Conservation (phyloP, 2,888 invertebrate genomes). For the Lagria hirta region DNA sequence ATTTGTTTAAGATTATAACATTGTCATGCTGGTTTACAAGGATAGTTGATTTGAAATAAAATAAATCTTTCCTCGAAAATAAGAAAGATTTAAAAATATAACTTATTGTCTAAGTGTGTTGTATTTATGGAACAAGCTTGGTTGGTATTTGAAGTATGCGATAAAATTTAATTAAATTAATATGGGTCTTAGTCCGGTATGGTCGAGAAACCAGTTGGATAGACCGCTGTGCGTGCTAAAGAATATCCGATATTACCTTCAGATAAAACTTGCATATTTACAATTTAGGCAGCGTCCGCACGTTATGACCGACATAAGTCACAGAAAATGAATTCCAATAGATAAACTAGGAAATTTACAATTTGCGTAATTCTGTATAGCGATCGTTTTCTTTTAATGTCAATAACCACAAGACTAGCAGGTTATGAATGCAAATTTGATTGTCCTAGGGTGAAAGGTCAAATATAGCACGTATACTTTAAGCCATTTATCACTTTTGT, state of each 20-base stretch:
- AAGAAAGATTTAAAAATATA: constrained; percentile 20
- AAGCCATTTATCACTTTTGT: constrained; percentile 29
- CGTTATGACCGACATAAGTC: constrained; percentile 24
- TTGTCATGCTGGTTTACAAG: too few species aligned
- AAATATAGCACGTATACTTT: constrained; percentile 25
- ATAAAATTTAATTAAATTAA: constrained; percentile 54
- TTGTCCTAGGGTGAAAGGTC: constrained; percentile 27
- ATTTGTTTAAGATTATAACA: too few species aligned
- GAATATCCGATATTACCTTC: constrained; percentile 42
- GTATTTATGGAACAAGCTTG: constrained; percentile 46
- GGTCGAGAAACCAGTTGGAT: constrained; percentile 43
- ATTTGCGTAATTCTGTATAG: constrained; percentile 9
- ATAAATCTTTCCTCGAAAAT: too few species aligned
- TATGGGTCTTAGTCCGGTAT: constrained; percentile 42
- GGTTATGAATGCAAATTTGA: constrained; percentile 22
- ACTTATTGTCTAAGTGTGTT: constrained; percentile 40
- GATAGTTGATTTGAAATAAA: too few species aligned
- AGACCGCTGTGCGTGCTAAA: constrained; percentile 42
- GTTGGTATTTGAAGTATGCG: constrained; percentile 49
- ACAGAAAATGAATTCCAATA: constrained; percentile 15
- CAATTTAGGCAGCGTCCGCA: constrained; percentile 37
- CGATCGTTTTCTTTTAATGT: constrained; percentile 9
- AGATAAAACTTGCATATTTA: constrained; percentile 46
- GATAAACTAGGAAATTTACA: constrained; percentile 8
- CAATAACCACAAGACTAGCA: constrained; percentile 15